phyloP scores from a whole-genome alignment of 2,113 vertebrate genomes.

The Azemiops feae region DNA sequence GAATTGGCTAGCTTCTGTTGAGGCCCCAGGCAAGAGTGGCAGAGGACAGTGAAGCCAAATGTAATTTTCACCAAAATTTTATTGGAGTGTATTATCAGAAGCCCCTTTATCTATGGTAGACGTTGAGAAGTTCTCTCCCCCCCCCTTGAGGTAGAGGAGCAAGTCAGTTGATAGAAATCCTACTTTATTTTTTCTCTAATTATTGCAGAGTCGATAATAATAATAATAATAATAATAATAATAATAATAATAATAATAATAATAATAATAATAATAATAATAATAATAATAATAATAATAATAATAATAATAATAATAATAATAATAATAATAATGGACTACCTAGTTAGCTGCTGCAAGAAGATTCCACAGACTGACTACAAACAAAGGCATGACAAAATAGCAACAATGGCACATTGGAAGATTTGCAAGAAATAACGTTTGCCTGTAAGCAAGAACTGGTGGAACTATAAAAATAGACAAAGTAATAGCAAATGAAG shows the following conservation, averaged over 20 bases:
- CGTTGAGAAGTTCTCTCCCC: background rate
- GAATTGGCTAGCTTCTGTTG: constrained; percentile 11
- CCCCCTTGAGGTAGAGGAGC: background rate
- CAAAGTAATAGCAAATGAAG: background rate
- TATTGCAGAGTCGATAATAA: background rate
- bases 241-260: no score
- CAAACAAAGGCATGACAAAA: background rate
- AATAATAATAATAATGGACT: background rate
- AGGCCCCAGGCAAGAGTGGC: constrained; percentile 1
- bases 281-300: no score
- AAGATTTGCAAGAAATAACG: background rate
- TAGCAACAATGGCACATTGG: background rate
- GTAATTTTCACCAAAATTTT: constrained; percentile 20
- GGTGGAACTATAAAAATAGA: background rate
- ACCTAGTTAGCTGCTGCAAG: background rate
- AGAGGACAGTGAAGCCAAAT: constrained; percentile 6
- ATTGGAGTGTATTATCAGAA: background rate
- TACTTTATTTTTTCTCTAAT: background rate
- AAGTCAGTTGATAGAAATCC: background rate
- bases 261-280: no score
- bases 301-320: no score
- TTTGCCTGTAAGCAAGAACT: background rate
- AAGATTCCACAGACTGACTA: background rate
- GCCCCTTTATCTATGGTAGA: background rate
- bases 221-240: background rate